Percentiles rank a stretch among this genome's conserved stretches.
Conservation (phyloP, 1,140 invertebrate species). For the Hylaeus volcanicus region DNA sequence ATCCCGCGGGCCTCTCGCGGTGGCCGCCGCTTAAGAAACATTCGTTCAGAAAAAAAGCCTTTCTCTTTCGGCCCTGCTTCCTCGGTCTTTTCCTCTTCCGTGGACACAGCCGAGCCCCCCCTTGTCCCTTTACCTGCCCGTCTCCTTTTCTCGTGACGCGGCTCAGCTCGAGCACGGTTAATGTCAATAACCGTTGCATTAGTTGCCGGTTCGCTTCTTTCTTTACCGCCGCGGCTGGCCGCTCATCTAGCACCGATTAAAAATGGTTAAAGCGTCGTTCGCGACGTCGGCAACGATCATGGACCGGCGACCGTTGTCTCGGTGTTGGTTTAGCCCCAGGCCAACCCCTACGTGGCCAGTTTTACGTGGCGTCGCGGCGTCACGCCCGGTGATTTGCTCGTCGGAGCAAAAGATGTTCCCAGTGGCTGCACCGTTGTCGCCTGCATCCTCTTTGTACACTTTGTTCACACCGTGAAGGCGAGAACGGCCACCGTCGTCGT, state of each 20-base stretch:
- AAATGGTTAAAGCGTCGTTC: constrained; percentile 55
- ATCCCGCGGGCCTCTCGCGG: no score
- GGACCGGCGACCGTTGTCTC: constrained; percentile 1
- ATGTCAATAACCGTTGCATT: constrained; percentile 53
- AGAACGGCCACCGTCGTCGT: constrained; percentile 35
- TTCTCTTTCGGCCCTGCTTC: not conserved
- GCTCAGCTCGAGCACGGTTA: constrained; percentile 36
- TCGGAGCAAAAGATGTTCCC: constrained; percentile 75
- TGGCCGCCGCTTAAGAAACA: constrained; percentile 35
- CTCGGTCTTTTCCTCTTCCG: constrained; percentile 45
- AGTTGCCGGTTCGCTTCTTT: constrained; percentile 63
- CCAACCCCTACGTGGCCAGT: constrained; percentile 14
- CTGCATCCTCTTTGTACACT: constrained; percentile 75
- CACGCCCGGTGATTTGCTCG: constrained; percentile 73
- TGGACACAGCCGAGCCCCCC: not conserved
- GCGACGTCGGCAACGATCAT: constrained; percentile 25
- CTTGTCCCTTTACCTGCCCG: not conserved
- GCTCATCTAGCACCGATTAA: constrained; percentile 55
- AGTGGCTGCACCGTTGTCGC: constrained; percentile 72
- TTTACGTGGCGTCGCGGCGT: constrained; percentile 54
- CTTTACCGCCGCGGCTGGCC: constrained; percentile 48
- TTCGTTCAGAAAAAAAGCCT: constrained; percentile 10
- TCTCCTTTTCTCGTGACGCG: constrained; percentile 18
- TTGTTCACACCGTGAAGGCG: constrained; percentile 65
- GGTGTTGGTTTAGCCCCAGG: not conserved